Percentiles rank a stretch among this genome's conserved stretches.
Conservation (phyloP, 23 tunicate species). For the Ascidia mentula region DNA sequence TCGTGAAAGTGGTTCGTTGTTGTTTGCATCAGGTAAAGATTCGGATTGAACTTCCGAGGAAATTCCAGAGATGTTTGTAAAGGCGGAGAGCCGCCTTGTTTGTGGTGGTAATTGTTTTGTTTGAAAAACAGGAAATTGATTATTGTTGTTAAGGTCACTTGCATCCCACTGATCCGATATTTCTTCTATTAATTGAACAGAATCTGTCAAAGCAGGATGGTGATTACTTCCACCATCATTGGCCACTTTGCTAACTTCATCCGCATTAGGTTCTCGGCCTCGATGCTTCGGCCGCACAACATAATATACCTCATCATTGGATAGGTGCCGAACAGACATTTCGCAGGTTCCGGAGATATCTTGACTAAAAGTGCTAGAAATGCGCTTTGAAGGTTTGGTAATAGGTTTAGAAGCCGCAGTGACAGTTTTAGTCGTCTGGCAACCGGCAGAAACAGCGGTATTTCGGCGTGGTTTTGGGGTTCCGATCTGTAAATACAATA, state of each 20-base stretch:
- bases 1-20: not conserved
- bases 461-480: not conserved
- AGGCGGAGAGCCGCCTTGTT: slow-evolving; percentile 7
- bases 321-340: not conserved
- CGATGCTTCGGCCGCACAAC: not conserved
- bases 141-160: not conserved
- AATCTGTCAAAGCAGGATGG: not conserved
- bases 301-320: slow-evolving; percentile 13
- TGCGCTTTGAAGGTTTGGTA: not conserved
- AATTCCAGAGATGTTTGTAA: not conserved
- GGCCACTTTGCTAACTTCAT: not conserved
- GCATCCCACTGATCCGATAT: not conserved
- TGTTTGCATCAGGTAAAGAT: slow-evolving; percentile 5
- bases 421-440: not conserved
- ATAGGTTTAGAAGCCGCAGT: not conserved
- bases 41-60: not conserved
- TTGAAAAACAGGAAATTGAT: not conserved
- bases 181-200: not conserved
- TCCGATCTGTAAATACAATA: slow-evolving; percentile 1
- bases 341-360: not conserved
- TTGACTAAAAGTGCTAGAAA: not conserved
- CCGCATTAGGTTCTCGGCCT: not conserved
- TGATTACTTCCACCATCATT: not conserved
- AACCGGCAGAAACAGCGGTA: not conserved
- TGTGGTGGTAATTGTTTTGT: not conserved